A percentile compares a stretch with the other conserved stretches of the same genome.
Evolutionary conservation across 2,113 vertebrate species (phyloP).

Genomic region (Bos taurus): ARS-UCD2.0 NC_037336.1:60663501-60664000

Average conservation of each 20-base stretch:
- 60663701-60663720: not conserved
- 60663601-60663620: not conserved
- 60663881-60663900: not conserved
- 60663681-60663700: not conserved
- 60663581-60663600: not conserved
- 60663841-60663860: not conserved
- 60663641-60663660: not conserved
- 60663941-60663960: not conserved
- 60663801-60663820: not conserved
- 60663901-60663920: not conserved
- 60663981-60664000: not conserved
- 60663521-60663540: not conserved
- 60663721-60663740: not conserved
- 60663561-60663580: not conserved
- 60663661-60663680: not conserved
- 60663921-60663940: not conserved
- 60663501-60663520: not conserved
- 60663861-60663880: not conserved
- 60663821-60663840: not conserved
- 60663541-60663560: not conserved
- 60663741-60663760: not conserved
- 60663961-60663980: not conserved
- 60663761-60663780: conserved; percentile 1
- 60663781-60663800: not conserved
- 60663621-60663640: not conserved